phyloP scores from a whole-genome alignment of 2,888 invertebrate species.

The Celastrina argiolus region DNA sequence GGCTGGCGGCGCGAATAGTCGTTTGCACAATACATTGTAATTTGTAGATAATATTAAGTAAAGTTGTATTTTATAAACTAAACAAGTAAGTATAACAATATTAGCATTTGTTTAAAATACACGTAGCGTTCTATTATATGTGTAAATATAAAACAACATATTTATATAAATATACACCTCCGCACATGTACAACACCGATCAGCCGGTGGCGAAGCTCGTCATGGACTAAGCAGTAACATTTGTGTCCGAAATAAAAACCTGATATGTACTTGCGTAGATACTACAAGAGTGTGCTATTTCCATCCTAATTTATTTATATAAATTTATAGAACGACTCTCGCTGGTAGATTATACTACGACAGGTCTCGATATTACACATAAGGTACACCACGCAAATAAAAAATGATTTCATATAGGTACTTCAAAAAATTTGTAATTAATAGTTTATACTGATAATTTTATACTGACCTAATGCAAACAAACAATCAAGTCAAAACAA shows the following conservation, averaged over 20 bases:
- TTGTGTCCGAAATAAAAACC: slow-evolving; percentile 4
- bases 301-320: neutral
- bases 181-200: neutral
- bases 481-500: too few species aligned
- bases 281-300: neutral
- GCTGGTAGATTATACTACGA: neutral
- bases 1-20: neutral
- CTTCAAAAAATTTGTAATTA: too few species aligned
- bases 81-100: neutral
- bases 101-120: slow-evolving; percentile 3
- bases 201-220: neutral
- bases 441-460: too few species aligned
- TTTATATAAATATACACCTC: slow-evolving; percentile 6
- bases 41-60: neutral
- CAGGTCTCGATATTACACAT: too few species aligned
- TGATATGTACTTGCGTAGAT: slow-evolving; percentile 8
- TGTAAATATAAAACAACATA: slow-evolving; percentile 1
- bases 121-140: neutral
- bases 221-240: neutral
- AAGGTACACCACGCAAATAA: too few species aligned
- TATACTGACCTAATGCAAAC: too few species aligned
- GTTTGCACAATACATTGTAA: too few species aligned
- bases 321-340: neutral
- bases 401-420: too few species aligned
- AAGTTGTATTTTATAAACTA: slow-evolving; percentile 3